Evolutionary conservation across 2,888 invertebrate species (phyloP).

Genomic region (Galeruca laticollis): DNA sequence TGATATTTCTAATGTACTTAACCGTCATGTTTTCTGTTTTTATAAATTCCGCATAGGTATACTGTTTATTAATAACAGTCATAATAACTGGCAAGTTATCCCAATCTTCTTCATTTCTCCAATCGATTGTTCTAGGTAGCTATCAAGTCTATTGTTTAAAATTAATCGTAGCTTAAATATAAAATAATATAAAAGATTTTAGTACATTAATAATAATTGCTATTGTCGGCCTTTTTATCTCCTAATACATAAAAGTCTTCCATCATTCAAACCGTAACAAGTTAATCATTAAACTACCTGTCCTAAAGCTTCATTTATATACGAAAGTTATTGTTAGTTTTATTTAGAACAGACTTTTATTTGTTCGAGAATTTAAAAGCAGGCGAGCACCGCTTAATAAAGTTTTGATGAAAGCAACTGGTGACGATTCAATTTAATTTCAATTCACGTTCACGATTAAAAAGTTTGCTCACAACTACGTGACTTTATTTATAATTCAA

Average conservation of each 20-base stretch:
- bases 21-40: too few relatives aligned
- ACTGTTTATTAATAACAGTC: too few relatives aligned
- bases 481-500: slow-evolving; percentile 52
- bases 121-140: too few relatives aligned
- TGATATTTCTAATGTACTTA: too few relatives aligned
- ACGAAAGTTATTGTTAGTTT: slow-evolving; percentile 8
- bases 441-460: slow-evolving; percentile 55
- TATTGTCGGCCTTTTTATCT: too few relatives aligned
- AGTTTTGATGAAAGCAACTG: slow-evolving; percentile 52
- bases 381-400: slow-evolving; percentile 53
- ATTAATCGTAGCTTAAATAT: too few relatives aligned
- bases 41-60: too few relatives aligned
- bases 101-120: too few relatives aligned
- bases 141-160: too few relatives aligned
- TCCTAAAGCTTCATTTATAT: background rate
- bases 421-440: slow-evolving; percentile 52
- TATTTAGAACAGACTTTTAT: slow-evolving; percentile 12
- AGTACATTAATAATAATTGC: too few relatives aligned
- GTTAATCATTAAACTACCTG: background rate
- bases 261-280: background rate
- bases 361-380: slow-evolving; percentile 8
- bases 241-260: background rate
- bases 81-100: too few relatives aligned
- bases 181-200: too few relatives aligned
- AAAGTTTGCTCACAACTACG: slow-evolving; percentile 54